A percentile compares a stretch with the other conserved stretches of the same genome.
These are phyloP conservation scores for Carassius auratus DNA, from an alignment of 2,113 vertebrate species.

Conservation along the genomic window DNA sequence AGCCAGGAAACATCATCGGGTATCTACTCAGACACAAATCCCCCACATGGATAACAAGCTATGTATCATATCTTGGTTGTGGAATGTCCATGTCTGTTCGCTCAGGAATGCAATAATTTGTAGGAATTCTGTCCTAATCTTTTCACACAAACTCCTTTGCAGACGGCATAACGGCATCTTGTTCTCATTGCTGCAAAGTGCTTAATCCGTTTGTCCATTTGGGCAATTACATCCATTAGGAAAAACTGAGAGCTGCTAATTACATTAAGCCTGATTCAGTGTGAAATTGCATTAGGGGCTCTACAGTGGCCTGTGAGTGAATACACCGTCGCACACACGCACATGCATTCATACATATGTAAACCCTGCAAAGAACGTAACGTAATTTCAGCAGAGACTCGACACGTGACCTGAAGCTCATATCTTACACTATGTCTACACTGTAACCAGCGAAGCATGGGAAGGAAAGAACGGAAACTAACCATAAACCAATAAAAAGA, in stretches of 20 bases:
- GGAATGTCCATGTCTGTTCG: slow-evolving; percentile 4
- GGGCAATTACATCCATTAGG: slow-evolving; percentile 44
- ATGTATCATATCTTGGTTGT: neutral
- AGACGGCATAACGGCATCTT: neutral
- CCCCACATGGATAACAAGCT: slow-evolving; percentile 6
- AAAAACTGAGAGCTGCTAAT: slow-evolving; percentile 45
- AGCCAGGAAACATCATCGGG: slow-evolving; percentile 18
- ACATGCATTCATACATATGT: slow-evolving; percentile 27
- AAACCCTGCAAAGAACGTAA: slow-evolving; percentile 8
- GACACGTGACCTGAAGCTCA: neutral
- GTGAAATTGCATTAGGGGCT: slow-evolving; percentile 42
- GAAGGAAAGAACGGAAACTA: neutral
- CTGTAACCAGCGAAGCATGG: neutral
- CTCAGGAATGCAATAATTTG: neutral
- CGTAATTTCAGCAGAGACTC: neutral
- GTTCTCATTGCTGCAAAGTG: neutral
- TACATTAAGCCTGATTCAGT: slow-evolving; percentile 25
- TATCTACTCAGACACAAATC: slow-evolving; percentile 1
- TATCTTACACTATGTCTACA: neutral
- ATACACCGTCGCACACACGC: slow-evolving; percentile 13
- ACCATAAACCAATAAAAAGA: neutral
- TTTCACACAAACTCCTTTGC: neutral
- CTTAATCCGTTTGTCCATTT: slow-evolving; percentile 44
- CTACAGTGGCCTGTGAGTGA: slow-evolving; percentile 5
- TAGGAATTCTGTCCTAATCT: slow-evolving; percentile 7